Evolutionary conservation across 2,888 invertebrate species (phyloP).

Genomic region (Drosophila birchii): DNA sequence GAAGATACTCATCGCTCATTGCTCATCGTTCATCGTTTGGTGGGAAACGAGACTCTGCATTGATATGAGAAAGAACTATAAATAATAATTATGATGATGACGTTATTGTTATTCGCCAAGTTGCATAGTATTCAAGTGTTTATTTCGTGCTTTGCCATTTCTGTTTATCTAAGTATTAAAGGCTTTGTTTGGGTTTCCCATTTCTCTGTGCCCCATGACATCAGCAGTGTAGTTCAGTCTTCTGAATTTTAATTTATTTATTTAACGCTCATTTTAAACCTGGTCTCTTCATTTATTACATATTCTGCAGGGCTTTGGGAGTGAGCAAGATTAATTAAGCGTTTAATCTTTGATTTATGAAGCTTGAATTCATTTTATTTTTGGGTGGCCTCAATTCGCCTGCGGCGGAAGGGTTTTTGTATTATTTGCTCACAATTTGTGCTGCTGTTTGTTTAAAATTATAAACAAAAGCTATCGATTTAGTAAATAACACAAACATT

Average conservation of each 20-base stretch:
- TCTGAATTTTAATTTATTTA: conserved; percentile 44
- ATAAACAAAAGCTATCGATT: conserved; percentile 56
- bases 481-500: conserved; percentile 37
- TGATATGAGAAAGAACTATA: conserved; percentile 43
- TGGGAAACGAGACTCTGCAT: conserved; percentile 61
- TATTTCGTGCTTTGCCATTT: conserved; percentile 45
- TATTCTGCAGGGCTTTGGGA: conserved; percentile 19
- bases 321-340: conserved; percentile 62
- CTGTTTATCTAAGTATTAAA: conserved; percentile 24
- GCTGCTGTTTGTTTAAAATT: conserved; percentile 40
- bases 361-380: conserved; percentile 27
- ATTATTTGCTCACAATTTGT: conserved; percentile 30
- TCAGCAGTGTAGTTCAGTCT: conserved; percentile 14
- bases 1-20: conserved; percentile 1
- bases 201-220: conserved; percentile 18
- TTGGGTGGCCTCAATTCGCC: conserved; percentile 45
- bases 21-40: conserved; percentile 12
- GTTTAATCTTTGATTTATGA: conserved; percentile 67
- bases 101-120: conserved; percentile 10
- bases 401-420: conserved; percentile 26
- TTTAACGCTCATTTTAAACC: conserved; percentile 38
- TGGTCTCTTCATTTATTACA: conserved; percentile 38
- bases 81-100: conserved; percentile 51
- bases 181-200: conserved; percentile 17
- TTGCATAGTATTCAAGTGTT: conserved; percentile 21